These are phyloP conservation scores for Cosmopolites sordidus DNA, from an alignment of 2,888 invertebrate genomes.

Conservation along the genomic window DNA sequence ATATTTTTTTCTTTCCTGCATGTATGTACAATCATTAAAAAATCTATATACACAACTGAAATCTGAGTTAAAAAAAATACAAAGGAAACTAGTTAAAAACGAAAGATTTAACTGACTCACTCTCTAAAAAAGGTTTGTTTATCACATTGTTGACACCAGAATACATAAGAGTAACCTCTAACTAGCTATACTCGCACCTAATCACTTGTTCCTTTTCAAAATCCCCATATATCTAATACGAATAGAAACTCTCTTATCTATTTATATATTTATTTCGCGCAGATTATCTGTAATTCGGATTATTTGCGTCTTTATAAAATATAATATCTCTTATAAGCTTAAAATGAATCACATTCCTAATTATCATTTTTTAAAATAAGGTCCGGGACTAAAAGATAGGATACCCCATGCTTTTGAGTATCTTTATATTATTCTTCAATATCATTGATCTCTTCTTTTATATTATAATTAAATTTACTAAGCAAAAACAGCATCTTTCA, in stretches of 20 bases:
- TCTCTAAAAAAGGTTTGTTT: conserved; percentile 32
- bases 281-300: neutral
- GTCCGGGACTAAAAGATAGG: too few species aligned
- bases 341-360: too few species aligned
- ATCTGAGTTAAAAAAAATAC: conserved; percentile 9
- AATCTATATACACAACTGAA: conserved; percentile 18
- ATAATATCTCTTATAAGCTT: too few species aligned
- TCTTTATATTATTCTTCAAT: too few species aligned
- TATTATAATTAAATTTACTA: too few species aligned
- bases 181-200: conserved; percentile 30
- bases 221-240: neutral
- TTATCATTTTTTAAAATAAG: too few species aligned
- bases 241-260: neutral
- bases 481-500: too few species aligned
- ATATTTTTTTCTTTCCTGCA: conserved; percentile 14
- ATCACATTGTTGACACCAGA: conserved; percentile 35
- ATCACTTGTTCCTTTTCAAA: neutral
- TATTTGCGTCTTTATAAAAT: neutral
- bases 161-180: conserved; percentile 28
- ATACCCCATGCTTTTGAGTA: too few species aligned
- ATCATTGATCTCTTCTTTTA: too few species aligned
- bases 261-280: neutral
- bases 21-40: conserved; percentile 27
- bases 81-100: conserved; percentile 7
- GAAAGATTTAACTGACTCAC: conserved; percentile 25